Evolutionary conservation across 2,113 vertebrate species (phyloP).

Genomic region (Irena cyanogastra): DNA sequence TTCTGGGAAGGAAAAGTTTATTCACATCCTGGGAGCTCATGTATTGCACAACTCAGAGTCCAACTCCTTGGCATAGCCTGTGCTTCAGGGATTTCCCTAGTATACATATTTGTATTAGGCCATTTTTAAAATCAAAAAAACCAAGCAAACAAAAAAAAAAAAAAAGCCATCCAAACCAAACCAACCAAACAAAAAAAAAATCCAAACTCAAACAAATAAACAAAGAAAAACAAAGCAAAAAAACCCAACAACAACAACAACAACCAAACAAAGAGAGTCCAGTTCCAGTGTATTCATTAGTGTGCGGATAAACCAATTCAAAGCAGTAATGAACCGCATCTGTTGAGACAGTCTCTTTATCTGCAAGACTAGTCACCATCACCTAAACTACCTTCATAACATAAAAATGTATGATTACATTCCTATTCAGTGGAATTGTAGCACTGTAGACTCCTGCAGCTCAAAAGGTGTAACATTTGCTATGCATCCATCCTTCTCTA

Average conservation of each 20-base stretch:
- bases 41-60: neutral
- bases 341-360: neutral
- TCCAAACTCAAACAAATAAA: neutral
- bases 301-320: neutral
- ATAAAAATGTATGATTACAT: neutral
- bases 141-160: neutral
- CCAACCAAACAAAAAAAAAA: too few relatives aligned
- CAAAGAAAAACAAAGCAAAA: neutral
- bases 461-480: neutral
- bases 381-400: neutral
- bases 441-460: neutral
- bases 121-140: neutral
- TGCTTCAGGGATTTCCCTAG: neutral
- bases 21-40: neutral
- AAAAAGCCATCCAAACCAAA: neutral
- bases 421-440: neutral
- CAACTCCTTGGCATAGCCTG: neutral
- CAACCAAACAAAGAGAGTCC: neutral
- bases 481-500: neutral
- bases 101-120: neutral
- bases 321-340: neutral
- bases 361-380: neutral
- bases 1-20: neutral
- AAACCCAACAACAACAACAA: accelerated
- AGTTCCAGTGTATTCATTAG: neutral